Base-by-base conservation (phyloP, 2,113 vertebrate species). In the Etheostoma spectabile region DNA sequence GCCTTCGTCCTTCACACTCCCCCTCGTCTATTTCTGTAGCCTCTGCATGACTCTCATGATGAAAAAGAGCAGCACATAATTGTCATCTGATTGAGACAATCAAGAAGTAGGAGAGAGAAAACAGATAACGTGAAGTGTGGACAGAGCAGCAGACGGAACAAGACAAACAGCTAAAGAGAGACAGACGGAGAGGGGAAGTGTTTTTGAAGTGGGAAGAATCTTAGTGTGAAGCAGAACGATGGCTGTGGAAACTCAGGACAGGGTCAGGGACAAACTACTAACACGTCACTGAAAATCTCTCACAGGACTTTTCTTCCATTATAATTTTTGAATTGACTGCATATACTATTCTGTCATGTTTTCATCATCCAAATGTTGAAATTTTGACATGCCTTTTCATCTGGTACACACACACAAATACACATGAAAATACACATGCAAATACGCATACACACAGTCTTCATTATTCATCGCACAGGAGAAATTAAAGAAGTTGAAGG, bases 61-160 rank as follows among this genome's bases (percentile, higher is more conserved):
- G 67, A 82, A 76, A 42, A 74, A 46, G 75, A 80, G 64, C 60
- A 1, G 14, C 33, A 27, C 21, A 49, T 82, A 61, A 82, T 48
- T 77, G 48, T 88, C 52, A 82, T 79, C 66, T 64, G 76, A 87
- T 85, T 46, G 53, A 86, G 75, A 86, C 82, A 65, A 74, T 84
- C 14, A 76, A 61, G 70, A 63, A 48, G n/a, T 49, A 53, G 74
- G 61, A 42, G 75, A 64, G 78, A 77, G 63, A 55, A 79, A 85
- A 77, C 51, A 68, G 73, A 79, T 75, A 24, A 72, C 74, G 51
- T 59, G 63, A 55, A 67, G 56, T 11, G 63, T 38, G 79, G 19
- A 65, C 21, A 83, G 69, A 56, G 27, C 4, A 7, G 77, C 62
- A 59, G 71, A 38, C 24, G 30, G 27, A 71, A 24, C 12, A 42